phyloP scores from a whole-genome alignment of 1,140 invertebrate species.

The Rhyacophila brunnea region DNA sequence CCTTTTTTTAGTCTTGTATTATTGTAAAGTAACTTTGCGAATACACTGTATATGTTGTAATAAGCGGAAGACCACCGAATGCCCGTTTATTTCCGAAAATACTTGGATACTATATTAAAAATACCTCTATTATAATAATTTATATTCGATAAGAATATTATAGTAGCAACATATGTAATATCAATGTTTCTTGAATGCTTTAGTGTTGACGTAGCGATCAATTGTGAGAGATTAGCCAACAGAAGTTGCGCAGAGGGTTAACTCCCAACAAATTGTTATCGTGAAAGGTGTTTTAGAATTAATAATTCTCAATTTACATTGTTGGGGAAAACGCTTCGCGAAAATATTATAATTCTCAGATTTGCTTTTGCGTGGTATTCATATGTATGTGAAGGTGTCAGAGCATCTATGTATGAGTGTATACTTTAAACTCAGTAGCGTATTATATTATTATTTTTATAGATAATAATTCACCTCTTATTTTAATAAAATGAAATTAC shows the following conservation, averaged over 20 bases:
- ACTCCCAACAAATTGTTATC: constrained; percentile 6
- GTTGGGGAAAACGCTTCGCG: background rate
- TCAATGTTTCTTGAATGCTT: too few species aligned
- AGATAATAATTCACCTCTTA: background rate
- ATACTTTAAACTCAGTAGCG: background rate
- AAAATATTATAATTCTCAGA: constrained; percentile 3
- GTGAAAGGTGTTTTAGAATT: constrained; percentile 16
- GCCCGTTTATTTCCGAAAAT: too few species aligned
- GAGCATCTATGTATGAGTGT: background rate
- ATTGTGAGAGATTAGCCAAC: background rate
- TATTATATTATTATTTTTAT: background rate
- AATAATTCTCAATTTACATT: constrained; percentile 15
- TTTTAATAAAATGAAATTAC: too few species aligned
- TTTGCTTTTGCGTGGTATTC: constrained; percentile 4
- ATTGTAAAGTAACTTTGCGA: too few species aligned
- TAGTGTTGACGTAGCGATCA: too few species aligned
- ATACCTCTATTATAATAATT: too few species aligned
- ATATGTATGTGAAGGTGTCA: background rate
- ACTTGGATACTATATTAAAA: too few species aligned
- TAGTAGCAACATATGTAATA: too few species aligned
- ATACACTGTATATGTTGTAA: too few species aligned
- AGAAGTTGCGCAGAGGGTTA: background rate
- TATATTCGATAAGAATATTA: too few species aligned
- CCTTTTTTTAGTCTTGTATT: too few species aligned
- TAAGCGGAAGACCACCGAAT: too few species aligned